Evolutionary conservation across 2,888 invertebrate genomes (phyloP).

Genomic region (Lasioglossum malachurum): DNA sequence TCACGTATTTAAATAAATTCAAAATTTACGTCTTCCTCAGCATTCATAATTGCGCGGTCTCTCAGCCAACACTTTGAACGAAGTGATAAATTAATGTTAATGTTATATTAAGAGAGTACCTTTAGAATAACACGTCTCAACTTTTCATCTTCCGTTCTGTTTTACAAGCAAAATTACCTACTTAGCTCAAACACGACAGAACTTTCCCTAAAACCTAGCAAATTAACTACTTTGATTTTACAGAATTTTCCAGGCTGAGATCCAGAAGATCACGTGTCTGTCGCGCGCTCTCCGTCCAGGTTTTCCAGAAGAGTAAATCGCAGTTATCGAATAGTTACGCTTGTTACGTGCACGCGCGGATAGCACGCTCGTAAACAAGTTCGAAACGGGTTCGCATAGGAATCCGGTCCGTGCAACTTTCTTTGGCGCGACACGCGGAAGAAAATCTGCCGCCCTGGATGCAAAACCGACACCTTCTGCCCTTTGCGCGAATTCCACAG

Average conservation of each 20-base stretch:
- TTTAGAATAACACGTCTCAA: background rate
- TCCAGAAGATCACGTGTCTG: background rate
- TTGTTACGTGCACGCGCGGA: constrained; percentile 20
- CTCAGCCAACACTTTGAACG: too few relatives aligned
- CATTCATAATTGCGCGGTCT: too few relatives aligned
- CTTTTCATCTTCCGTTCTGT: background rate
- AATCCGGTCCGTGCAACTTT: constrained; percentile 50
- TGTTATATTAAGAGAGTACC: background rate
- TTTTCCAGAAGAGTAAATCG: constrained; percentile 1
- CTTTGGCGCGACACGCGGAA: constrained; percentile 39
- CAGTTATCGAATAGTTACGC: constrained; percentile 48
- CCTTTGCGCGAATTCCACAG: background rate
- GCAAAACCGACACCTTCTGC: background rate
- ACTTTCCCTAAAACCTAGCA: too few relatives aligned
- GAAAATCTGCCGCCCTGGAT: constrained; percentile 11
- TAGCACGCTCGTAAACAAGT: constrained; percentile 38
- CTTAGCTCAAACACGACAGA: too few relatives aligned
- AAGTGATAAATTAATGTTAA: too few relatives aligned
- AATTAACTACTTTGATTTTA: background rate
- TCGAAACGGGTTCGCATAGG: constrained; percentile 32
- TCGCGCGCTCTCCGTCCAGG: background rate
- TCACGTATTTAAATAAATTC: too few relatives aligned
- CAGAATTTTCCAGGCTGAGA: background rate
- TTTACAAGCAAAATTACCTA: too few relatives aligned
- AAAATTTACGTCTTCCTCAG: too few relatives aligned